These are phyloP conservation scores for Cisticola juncidis DNA, from an alignment of 2,113 vertebrate genomes.

Conservation along the genomic window DNA sequence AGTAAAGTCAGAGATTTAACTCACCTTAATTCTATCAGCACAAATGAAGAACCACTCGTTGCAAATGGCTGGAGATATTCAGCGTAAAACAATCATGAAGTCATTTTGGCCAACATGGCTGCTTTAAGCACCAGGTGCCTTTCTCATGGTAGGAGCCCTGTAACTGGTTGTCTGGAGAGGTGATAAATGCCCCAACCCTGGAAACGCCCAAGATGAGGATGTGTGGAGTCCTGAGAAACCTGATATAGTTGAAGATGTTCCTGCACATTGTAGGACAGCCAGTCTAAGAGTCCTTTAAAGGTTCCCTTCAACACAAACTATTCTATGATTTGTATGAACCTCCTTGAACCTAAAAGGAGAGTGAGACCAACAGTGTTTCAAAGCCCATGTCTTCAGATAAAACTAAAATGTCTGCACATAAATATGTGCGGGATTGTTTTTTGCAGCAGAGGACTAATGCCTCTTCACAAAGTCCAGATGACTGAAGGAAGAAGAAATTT, in stretches of 20 bases:
- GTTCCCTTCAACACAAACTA: not conserved
- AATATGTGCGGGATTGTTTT: not conserved
- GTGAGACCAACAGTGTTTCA: not conserved
- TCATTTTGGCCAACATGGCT: not conserved
- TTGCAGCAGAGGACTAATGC: not conserved
- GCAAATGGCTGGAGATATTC: not conserved
- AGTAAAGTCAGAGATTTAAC: not conserved
- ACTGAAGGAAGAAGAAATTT: not conserved
- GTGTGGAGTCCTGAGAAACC: not conserved
- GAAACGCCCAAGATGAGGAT: not conserved
- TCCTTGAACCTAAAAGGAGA: not conserved
- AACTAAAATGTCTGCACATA: not conserved
- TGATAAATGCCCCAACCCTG: not conserved
- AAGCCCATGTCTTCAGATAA: not conserved
- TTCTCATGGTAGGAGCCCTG: not conserved
- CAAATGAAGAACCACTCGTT: fast-evolving
- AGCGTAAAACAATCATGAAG: not conserved
- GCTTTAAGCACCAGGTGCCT: not conserved
- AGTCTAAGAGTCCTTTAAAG: not conserved
- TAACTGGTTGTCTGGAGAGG: not conserved
- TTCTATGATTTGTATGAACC: not conserved
- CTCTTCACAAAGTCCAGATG: not conserved
- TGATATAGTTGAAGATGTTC: not conserved
- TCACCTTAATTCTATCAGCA: not conserved
- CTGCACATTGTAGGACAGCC: not conserved